These are phyloP conservation scores for Pterostichus madidus DNA, from an alignment of 2,888 invertebrate genomes.

Conservation along the genomic window DNA sequence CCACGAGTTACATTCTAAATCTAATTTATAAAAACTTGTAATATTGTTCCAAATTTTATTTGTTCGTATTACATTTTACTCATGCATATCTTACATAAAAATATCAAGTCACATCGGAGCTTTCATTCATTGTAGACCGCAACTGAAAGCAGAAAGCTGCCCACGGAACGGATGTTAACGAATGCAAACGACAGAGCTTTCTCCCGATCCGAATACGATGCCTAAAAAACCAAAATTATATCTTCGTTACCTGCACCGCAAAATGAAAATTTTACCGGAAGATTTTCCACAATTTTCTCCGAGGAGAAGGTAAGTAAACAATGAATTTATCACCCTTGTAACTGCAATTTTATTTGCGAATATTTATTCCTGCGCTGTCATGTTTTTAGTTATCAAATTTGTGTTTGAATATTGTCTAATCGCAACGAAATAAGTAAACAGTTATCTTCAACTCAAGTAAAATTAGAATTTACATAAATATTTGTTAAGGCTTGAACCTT, in stretches of 20 bases:
- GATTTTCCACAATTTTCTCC: background rate
- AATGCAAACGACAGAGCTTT: constrained; percentile 31
- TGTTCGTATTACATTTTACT: background rate
- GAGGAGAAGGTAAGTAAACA: constrained; percentile 11
- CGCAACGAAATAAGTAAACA: background rate
- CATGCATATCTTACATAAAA: background rate
- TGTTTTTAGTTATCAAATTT: constrained; percentile 4
- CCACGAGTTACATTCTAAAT: too few relatives aligned
- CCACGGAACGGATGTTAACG: constrained; percentile 43
- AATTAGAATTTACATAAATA: constrained; percentile 22
- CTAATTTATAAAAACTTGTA: background rate
- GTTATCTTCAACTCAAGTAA: background rate
- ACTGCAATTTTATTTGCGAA: too few relatives aligned
- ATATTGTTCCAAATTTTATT: background rate
- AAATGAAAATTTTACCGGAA: constrained; percentile 5
- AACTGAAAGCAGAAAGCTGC: constrained; percentile 38
- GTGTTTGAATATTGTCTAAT: constrained; percentile 30
- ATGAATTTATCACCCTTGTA: background rate
- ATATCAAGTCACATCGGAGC: constrained; percentile 41
- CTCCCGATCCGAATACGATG: constrained; percentile 17
- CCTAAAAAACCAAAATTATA: constrained; percentile 24
- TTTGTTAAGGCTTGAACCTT: constrained; percentile 3
- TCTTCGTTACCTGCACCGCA: constrained; percentile 14
- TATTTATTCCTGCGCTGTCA: too few relatives aligned
- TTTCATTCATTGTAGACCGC: constrained; percentile 47